These are phyloP conservation scores for Phalloptychus januarius DNA, from an alignment of 2,797 vertebrate genomes.

Conservation along the genomic window DNA sequence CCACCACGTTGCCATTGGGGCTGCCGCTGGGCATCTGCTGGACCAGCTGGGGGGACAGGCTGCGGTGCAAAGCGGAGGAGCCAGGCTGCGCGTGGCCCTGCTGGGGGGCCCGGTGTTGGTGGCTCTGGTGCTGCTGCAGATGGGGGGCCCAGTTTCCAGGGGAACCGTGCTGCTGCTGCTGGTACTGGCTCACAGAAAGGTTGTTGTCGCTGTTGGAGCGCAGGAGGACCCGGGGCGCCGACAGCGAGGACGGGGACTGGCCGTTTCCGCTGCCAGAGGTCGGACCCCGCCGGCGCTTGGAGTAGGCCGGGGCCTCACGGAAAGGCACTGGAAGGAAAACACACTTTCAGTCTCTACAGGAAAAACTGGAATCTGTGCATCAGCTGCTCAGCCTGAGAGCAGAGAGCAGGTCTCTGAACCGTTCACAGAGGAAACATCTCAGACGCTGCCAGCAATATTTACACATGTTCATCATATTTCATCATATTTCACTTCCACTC, in stretches of 20 bases:
- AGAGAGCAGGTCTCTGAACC: not conserved
- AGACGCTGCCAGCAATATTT: not conserved
- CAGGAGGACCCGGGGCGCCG: conserved; percentile 89
- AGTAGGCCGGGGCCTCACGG: conserved; percentile 92
- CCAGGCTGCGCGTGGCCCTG: conserved; percentile 76
- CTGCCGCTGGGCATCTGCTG: conserved; percentile 89
- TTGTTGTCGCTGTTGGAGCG: conserved; percentile 98
- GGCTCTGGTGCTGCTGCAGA: conserved; percentile 57
- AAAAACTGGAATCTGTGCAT: not conserved
- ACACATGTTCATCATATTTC: not conserved
- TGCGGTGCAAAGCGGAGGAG: conserved; percentile 85
- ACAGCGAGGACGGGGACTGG: conserved; percentile 78
- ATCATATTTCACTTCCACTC: not conserved
- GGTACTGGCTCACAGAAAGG: conserved; percentile 81
- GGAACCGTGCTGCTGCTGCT: conserved; percentile 54
- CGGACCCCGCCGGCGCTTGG: conserved; percentile 87
- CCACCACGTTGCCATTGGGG: conserved; percentile 87
- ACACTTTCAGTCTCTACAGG: not conserved
- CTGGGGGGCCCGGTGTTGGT: conserved; percentile 73
- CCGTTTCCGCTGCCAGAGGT: conserved; percentile 69
- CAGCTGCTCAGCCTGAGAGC: not conserved
- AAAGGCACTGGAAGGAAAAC: conserved; percentile 88
- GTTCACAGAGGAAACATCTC: not conserved
- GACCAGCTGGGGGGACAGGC: conserved; percentile 93
- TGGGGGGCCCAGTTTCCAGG: conserved; percentile 59